Conservation (phyloP, 2,888 invertebrate genomes). For the Mactromeris polynyma region DNA sequence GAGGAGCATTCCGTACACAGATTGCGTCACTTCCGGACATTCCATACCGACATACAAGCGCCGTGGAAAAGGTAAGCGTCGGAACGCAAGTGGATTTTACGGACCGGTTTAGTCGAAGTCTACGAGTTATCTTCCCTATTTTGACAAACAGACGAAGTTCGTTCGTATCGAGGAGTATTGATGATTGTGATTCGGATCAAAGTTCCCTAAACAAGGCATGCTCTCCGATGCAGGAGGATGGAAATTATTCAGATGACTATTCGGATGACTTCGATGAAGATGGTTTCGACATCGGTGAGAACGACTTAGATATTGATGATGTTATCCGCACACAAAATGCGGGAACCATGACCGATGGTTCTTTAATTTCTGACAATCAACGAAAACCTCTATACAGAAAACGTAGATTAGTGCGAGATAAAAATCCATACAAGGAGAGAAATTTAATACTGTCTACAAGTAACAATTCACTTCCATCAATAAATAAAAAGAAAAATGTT, state of each 20-base stretch:
- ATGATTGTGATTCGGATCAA: constrained; percentile 20
- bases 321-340: constrained; percentile 54
- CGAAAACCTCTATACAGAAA: constrained; percentile 37
- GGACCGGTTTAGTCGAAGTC: constrained; percentile 35
- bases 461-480: not conserved
- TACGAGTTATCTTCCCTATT: constrained; percentile 62
- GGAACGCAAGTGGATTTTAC: constrained; percentile 55
- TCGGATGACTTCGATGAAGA: constrained; percentile 58
- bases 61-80: constrained; percentile 53
- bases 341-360: constrained; percentile 63
- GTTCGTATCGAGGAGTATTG: not conserved
- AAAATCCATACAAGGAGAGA: constrained; percentile 10
- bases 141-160: constrained; percentile 18
- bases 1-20: constrained; percentile 69
- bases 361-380: not conserved
- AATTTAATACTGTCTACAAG: constrained; percentile 1
- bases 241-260: constrained; percentile 25
- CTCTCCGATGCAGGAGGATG: constrained; percentile 42
- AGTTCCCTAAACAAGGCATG: constrained; percentile 27
- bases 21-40: constrained; percentile 66
- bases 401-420: constrained; percentile 34
- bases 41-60: constrained; percentile 61
- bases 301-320: constrained; percentile 58
- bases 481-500: constrained; percentile 42
- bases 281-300: constrained; percentile 44